A percentile compares a stretch with the other conserved stretches of the same genome.
Evolutionary conservation across 2,888 invertebrate species (phyloP).

Genomic region (Hecatera dysodea): DNA sequence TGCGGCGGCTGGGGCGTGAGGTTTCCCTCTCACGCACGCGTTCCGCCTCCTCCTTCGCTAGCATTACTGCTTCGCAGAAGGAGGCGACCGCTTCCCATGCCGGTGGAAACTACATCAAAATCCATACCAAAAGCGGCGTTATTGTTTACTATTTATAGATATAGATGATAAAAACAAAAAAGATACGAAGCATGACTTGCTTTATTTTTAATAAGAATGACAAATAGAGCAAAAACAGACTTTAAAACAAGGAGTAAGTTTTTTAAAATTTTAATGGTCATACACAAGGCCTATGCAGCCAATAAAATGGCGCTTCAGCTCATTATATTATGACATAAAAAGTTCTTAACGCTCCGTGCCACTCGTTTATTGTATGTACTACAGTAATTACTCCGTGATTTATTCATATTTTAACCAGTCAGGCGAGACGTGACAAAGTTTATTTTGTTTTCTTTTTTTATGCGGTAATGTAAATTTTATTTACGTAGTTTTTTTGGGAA

Average conservation of each 20-base stretch:
- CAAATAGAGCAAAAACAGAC: background rate
- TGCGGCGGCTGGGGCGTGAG: too few relatives aligned
- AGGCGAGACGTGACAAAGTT: background rate
- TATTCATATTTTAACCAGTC: conserved; percentile 35
- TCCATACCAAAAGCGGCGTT: background rate
- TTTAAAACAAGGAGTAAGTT: background rate
- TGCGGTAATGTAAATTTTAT: background rate
- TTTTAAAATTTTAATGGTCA: background rate
- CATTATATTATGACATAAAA: conserved; percentile 34
- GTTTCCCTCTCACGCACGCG: too few relatives aligned
- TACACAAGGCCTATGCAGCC: conserved; percentile 17
- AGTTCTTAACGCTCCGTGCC: conserved; percentile 18
- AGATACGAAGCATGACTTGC: background rate
- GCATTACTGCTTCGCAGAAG: too few relatives aligned
- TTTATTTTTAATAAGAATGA: background rate
- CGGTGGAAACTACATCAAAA: background rate
- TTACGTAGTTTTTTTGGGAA: background rate
- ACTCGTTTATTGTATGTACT: conserved; percentile 28
- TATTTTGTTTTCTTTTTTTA: too few relatives aligned
- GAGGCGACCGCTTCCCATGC: background rate
- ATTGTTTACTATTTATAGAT: background rate
- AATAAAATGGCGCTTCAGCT: conserved; percentile 31
- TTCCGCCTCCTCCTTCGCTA: too few relatives aligned
- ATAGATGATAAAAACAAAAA: background rate
- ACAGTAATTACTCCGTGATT: conserved; percentile 34